phyloP scores from a whole-genome alignment of 2,888 invertebrate genomes.

The Erebia palarica region DNA sequence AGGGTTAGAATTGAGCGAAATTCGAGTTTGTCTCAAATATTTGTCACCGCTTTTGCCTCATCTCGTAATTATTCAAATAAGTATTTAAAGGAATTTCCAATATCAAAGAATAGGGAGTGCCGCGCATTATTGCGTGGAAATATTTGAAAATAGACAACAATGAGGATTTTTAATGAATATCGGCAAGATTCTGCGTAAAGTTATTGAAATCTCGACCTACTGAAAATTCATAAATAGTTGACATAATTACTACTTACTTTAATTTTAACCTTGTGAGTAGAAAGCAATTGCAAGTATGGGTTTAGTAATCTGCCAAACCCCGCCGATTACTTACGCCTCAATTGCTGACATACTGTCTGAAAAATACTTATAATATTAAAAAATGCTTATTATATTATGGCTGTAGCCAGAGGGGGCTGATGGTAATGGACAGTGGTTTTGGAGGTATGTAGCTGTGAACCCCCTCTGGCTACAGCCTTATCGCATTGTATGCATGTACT shows the following conservation, averaged over 20 bases:
- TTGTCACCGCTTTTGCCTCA: constrained; percentile 6
- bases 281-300: too few relatives aligned
- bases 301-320: too few relatives aligned
- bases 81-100: constrained; percentile 40
- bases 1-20: constrained; percentile 44
- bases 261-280: neutral
- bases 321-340: too few relatives aligned
- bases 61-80: constrained; percentile 43
- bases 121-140: constrained; percentile 17
- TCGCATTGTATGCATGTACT: neutral
- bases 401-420: too few relatives aligned
- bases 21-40: constrained; percentile 13
- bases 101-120: constrained; percentile 27
- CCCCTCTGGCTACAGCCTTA: too few relatives aligned
- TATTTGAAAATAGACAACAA: constrained; percentile 21
- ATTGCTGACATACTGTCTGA: too few relatives aligned
- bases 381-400: too few relatives aligned
- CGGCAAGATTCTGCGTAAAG: neutral
- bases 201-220: constrained; percentile 8
- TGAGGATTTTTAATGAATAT: constrained; percentile 15
- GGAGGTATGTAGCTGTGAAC: too few relatives aligned
- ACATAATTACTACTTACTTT: neutral
- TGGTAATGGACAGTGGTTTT: too few relatives aligned
- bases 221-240: neutral
- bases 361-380: too few relatives aligned